A percentile compares a stretch with the other conserved stretches of the same genome.
Conservation (phyloP, 2,113 vertebrate species). For the Apteryx mantelli region DNA sequence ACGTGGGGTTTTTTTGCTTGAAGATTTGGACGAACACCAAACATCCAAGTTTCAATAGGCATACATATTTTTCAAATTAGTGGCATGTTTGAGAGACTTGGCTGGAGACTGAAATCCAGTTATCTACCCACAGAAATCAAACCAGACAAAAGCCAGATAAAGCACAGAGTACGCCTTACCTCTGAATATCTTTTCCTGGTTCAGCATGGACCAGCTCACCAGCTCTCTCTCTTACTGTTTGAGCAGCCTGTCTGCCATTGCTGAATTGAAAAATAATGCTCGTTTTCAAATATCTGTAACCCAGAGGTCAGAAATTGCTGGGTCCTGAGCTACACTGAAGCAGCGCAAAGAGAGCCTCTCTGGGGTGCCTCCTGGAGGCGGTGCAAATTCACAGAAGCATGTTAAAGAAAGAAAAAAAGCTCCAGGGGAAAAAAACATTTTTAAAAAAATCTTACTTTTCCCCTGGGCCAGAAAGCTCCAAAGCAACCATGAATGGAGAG, state of each 20-base stretch:
- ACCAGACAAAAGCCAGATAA: not conserved
- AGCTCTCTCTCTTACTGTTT: not conserved
- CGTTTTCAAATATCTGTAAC: not conserved
- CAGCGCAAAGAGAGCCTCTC: not conserved
- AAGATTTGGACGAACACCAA: not conserved
- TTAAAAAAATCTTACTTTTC: fast-evolving
- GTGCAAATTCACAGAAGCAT: not conserved
- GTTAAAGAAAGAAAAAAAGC: not conserved
- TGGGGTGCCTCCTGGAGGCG: not conserved
- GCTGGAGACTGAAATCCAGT: not conserved
- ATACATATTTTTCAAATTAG: not conserved
- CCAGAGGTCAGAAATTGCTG: not conserved
- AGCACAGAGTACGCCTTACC: not conserved
- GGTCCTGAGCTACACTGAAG: not conserved
- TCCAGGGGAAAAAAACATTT: not conserved
- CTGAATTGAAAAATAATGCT: not conserved
- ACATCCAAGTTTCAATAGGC: not conserved
- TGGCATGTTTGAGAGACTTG: not conserved
- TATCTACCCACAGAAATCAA: not conserved
- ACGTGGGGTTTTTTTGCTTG: not conserved
- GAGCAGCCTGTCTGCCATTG: not conserved
- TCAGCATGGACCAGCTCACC: not conserved
- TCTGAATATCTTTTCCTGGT: not conserved
- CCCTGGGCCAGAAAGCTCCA: not conserved
- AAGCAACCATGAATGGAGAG: not conserved